Conservation (phyloP, 30 jellyfish, hydroid and myxozoan species). For the Catostylus mosaicus region DNA sequence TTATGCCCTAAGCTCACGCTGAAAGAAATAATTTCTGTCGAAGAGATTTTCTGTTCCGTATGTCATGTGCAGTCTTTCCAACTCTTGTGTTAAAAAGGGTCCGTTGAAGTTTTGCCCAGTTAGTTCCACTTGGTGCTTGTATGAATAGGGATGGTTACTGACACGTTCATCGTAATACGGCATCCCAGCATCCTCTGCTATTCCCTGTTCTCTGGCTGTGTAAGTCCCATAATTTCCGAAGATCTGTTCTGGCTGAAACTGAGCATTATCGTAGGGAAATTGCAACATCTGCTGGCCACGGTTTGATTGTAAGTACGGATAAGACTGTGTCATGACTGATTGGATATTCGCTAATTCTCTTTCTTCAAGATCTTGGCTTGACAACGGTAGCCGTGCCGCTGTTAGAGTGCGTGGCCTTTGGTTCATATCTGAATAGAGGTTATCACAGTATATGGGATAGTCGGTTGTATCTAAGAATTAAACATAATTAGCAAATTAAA, state of each 20-base stretch:
- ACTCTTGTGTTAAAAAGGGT: slow-evolving; percentile 65
- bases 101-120: slow-evolving; percentile 41
- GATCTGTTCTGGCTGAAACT: neutral
- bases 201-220: slow-evolving; percentile 27
- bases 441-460: slow-evolving; percentile 31
- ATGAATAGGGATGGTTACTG: slow-evolving; percentile 11
- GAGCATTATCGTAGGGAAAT: slow-evolving; percentile 53
- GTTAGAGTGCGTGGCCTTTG: slow-evolving; percentile 31
- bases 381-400: slow-evolving; percentile 62
- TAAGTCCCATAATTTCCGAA: slow-evolving; percentile 8
- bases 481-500: too few species aligned
- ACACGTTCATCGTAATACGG: slow-evolving; percentile 56
- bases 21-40: slow-evolving; percentile 52
- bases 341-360: slow-evolving; percentile 60
- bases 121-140: slow-evolving; percentile 49
- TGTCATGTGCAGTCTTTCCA: slow-evolving; percentile 64
- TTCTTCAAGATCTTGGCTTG: slow-evolving; percentile 66
- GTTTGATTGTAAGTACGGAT: slow-evolving; percentile 10
- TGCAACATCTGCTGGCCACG: slow-evolving; percentile 29
- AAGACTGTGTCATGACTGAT: slow-evolving; percentile 60
- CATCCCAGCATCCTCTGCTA: slow-evolving; percentile 35
- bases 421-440: neutral
- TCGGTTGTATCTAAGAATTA: slow-evolving; percentile 32
- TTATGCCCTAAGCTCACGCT: slow-evolving; percentile 53
- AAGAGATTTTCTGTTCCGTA: slow-evolving; percentile 58